phyloP scores from a whole-genome alignment of 2,888 invertebrate genomes.

The Ophion ventricosus region DNA sequence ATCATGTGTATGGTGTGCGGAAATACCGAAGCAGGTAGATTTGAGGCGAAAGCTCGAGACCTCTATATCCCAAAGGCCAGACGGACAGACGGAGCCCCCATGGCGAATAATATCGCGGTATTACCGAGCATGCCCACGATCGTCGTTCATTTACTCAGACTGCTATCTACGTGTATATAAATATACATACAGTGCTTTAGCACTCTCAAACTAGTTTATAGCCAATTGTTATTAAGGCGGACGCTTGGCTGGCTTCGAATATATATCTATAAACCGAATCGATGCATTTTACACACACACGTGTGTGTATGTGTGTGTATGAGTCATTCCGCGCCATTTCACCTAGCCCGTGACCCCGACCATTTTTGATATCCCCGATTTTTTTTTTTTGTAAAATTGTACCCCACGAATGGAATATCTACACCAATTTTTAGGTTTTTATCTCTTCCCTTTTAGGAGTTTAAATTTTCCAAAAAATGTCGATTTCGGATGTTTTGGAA shows the following conservation, averaged over 20 bases:
- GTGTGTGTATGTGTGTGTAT: not conserved
- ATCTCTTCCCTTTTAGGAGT: no score
- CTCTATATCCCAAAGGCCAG: conserved; percentile 22
- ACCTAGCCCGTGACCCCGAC: no score
- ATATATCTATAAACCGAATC: conserved; percentile 10
- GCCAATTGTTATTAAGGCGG: conserved; percentile 79
- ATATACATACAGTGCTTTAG: conserved; percentile 57
- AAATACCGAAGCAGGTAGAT: conserved; percentile 2
- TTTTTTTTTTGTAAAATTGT: no score
- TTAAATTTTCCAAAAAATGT: no score
- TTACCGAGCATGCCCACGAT: conserved; percentile 70
- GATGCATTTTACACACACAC: conserved; percentile 13
- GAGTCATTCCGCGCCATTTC: no score
- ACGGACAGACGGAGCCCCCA: not conserved
- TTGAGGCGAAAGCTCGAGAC: conserved; percentile 22
- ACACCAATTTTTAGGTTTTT: no score
- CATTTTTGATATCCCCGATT: no score
- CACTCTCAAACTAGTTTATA: conserved; percentile 76
- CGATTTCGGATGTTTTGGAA: no score
- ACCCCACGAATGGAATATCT: no score
- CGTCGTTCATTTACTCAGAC: conserved; percentile 55
- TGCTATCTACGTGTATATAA: conserved; percentile 22
- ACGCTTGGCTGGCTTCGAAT: conserved; percentile 34
- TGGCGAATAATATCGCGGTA: conserved; percentile 76
- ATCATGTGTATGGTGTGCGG: not conserved